phyloP scores from a whole-genome alignment of 2,797 vertebrate genomes.

The Acrocephalus scirpaceus region DNA sequence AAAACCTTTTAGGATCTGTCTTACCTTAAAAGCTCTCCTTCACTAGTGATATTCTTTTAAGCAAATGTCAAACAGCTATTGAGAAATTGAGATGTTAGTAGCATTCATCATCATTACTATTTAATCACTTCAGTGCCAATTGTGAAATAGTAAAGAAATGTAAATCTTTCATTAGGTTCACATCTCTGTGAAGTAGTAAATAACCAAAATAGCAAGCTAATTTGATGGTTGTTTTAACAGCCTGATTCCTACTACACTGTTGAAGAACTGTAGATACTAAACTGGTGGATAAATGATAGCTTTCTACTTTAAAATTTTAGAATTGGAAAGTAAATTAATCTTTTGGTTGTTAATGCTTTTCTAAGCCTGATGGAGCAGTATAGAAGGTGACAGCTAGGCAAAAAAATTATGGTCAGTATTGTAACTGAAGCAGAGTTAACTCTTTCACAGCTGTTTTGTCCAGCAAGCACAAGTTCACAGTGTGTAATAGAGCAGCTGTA shows the following conservation, averaged over 20 bases:
- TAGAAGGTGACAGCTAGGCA: neutral
- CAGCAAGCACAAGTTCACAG: neutral
- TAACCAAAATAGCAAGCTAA: neutral
- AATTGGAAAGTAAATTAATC: neutral
- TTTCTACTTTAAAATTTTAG: neutral
- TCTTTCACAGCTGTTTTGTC: neutral
- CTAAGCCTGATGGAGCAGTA: neutral
- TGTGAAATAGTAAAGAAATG: neutral
- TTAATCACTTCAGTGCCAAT: neutral
- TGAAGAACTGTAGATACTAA: neutral
- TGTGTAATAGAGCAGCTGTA: accelerated
- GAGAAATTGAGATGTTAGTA: neutral
- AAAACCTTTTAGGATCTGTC: neutral
- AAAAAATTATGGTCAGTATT: neutral
- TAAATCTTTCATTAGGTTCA: neutral
- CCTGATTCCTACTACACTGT: neutral
- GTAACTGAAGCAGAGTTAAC: neutral
- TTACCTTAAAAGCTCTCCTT: neutral
- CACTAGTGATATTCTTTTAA: neutral
- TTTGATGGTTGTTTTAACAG: neutral
- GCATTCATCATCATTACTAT: neutral
- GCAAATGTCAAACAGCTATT: neutral
- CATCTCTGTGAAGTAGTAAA: neutral
- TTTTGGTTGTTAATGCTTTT: neutral
- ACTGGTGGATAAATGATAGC: neutral